phyloP scores from a whole-genome alignment of 2,797 vertebrate species.

The Babyrousa celebensis region DNA sequence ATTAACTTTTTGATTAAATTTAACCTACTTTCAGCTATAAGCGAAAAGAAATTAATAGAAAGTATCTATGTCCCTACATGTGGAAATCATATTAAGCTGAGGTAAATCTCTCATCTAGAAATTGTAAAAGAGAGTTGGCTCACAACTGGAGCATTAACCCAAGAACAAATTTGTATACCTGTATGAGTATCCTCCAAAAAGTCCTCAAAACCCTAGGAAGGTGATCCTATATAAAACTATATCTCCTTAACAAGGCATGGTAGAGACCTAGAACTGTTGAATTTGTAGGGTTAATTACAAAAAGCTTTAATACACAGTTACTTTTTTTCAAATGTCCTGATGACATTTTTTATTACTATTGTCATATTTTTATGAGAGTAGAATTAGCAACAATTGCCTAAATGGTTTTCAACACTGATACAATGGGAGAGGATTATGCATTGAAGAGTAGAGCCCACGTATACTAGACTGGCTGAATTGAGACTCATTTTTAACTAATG shows the following conservation, averaged over 20 bases:
- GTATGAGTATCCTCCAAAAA: neutral
- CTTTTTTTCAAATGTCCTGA: neutral
- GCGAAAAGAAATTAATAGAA: slow-evolving; percentile 26
- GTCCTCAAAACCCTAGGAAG: neutral
- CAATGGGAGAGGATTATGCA: neutral
- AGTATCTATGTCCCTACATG: neutral
- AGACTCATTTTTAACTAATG: slow-evolving; percentile 1
- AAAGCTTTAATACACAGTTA: neutral
- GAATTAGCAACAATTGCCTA: neutral
- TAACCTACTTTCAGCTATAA: neutral
- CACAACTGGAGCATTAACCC: neutral
- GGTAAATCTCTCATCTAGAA: slow-evolving; percentile 25
- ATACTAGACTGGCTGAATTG: neutral
- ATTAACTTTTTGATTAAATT: slow-evolving; percentile 31
- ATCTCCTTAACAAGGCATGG: neutral
- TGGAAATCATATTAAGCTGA: neutral
- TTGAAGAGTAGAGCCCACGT: neutral
- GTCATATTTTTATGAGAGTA: slow-evolving; percentile 13
- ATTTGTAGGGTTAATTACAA: slow-evolving; percentile 1
- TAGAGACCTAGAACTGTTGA: neutral
- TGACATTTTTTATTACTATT: neutral
- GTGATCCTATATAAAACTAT: neutral
- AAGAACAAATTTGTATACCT: neutral
- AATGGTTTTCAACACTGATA: neutral
- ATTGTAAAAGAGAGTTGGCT: neutral